These are phyloP conservation scores for Penaeus vannamei DNA, from an alignment of 1,140 invertebrate species.

Conservation along the genomic window DNA sequence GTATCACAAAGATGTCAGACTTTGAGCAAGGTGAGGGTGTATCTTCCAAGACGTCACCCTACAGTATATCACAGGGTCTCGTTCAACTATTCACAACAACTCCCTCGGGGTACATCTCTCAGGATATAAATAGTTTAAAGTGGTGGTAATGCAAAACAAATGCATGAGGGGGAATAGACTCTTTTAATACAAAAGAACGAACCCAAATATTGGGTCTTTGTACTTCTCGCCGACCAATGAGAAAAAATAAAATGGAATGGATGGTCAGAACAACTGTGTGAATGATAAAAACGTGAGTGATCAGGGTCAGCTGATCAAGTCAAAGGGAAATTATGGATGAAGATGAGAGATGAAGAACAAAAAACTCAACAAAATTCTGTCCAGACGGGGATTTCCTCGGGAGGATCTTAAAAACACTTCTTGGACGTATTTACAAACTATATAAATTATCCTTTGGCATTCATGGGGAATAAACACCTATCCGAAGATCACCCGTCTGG, in stretches of 20 bases:
- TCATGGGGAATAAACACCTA: slow-evolving; percentile 22
- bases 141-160: too few relatives aligned
- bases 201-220: too few relatives aligned
- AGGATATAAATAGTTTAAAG: too few relatives aligned
- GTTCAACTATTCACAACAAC: too few relatives aligned
- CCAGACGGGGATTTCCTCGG: slow-evolving; percentile 24
- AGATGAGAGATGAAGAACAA: slow-evolving; percentile 40
- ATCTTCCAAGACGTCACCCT: too few relatives aligned
- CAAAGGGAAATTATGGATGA: slow-evolving; percentile 47
- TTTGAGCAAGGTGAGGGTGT: too few relatives aligned
- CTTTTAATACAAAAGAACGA: too few relatives aligned
- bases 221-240: not conserved
- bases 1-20: too few relatives aligned
- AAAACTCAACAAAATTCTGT: slow-evolving; percentile 62
- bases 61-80: too few relatives aligned
- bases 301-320: slow-evolving; percentile 44
- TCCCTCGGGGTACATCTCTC: too few relatives aligned
- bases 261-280: not conserved
- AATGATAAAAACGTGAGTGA: slow-evolving; percentile 36
- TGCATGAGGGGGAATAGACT: too few relatives aligned
- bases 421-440: slow-evolving; percentile 27
- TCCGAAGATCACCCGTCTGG: slow-evolving; percentile 33
- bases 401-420: slow-evolving; percentile 9
- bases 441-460: slow-evolving; percentile 58
- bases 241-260: not conserved